Evolutionary conservation across 1,140 invertebrate genomes (phyloP).

Genomic region (Drosophila ambigua): DNA sequence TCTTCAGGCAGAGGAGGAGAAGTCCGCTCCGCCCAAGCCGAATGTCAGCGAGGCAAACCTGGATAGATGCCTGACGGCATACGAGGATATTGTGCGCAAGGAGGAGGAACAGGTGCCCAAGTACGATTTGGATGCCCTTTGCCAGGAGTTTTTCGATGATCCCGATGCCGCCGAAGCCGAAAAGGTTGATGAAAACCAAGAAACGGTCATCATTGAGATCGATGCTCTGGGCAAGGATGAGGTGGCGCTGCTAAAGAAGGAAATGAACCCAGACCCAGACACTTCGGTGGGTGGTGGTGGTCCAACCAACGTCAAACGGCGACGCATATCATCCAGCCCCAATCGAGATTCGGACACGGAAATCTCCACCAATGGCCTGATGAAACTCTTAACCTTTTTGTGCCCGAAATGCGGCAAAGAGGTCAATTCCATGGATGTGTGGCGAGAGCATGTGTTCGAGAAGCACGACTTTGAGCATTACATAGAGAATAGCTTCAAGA

Average conservation of each 20-base stretch:
- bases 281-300: too few species aligned
- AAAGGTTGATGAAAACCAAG: slow-evolving; percentile 26
- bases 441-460: slow-evolving; percentile 70
- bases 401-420: slow-evolving; percentile 76
- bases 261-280: slow-evolving; percentile 39
- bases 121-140: slow-evolving; percentile 56
- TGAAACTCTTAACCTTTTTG: slow-evolving; percentile 57
- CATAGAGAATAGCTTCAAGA: slow-evolving; percentile 71
- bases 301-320: slow-evolving; percentile 28
- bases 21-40: slow-evolving; percentile 10
- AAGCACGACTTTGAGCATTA: slow-evolving; percentile 73
- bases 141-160: slow-evolving; percentile 59
- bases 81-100: slow-evolving; percentile 65
- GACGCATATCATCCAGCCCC: slow-evolving; percentile 26
- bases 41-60: slow-evolving; percentile 62
- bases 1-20: slow-evolving; percentile 45
- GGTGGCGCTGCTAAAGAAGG: slow-evolving; percentile 50
- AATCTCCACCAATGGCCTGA: slow-evolving; percentile 22
- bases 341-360: slow-evolving; percentile 41
- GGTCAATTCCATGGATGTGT: slow-evolving; percentile 58
- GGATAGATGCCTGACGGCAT: slow-evolving; percentile 55
- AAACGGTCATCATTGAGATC: slow-evolving; percentile 73
- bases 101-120: slow-evolving; percentile 36
- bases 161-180: neutral
- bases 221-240: slow-evolving; percentile 66